Evolutionary conservation across 2,113 vertebrate species (phyloP).

Genomic region (Ginglymostoma cirratum): DNA sequence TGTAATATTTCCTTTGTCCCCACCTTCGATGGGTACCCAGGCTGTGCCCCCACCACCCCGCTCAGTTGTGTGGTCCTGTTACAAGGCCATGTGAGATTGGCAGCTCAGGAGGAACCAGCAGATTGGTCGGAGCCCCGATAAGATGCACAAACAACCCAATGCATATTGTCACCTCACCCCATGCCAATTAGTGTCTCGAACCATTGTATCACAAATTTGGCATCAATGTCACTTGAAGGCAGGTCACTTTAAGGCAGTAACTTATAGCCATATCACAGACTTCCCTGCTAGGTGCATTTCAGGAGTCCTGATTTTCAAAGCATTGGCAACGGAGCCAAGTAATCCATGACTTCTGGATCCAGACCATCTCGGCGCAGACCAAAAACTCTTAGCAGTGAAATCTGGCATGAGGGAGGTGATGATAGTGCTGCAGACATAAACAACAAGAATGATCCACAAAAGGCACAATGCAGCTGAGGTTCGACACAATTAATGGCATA

Average conservation of each 20-base stretch:
- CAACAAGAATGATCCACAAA: not conserved
- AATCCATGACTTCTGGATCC: not conserved
- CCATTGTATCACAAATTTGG: not conserved
- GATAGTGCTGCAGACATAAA: not conserved
- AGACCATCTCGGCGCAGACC: not conserved
- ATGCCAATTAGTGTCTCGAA: no score
- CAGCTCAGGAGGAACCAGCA: not conserved
- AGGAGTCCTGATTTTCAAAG: not conserved
- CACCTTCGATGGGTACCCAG: not conserved
- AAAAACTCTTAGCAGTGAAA: not conserved
- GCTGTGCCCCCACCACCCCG: not conserved
- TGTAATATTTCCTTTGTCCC: not conserved
- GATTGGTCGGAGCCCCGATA: not conserved
- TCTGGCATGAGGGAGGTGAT: no score
- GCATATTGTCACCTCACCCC: not conserved
- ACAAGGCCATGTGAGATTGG: not conserved
- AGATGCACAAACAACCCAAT: not conserved
- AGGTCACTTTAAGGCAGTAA: no score
- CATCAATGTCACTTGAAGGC: not conserved
- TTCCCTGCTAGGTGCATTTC: not conserved
- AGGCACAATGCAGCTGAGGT: not conserved
- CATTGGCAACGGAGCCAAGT: not conserved
- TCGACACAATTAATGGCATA: slow-evolving; percentile 44
- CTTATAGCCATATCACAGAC: not conserved
- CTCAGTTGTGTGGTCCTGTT: not conserved